Evolutionary conservation across 2,797 vertebrate genomes (phyloP).

Genomic region (Momotus momota): DNA sequence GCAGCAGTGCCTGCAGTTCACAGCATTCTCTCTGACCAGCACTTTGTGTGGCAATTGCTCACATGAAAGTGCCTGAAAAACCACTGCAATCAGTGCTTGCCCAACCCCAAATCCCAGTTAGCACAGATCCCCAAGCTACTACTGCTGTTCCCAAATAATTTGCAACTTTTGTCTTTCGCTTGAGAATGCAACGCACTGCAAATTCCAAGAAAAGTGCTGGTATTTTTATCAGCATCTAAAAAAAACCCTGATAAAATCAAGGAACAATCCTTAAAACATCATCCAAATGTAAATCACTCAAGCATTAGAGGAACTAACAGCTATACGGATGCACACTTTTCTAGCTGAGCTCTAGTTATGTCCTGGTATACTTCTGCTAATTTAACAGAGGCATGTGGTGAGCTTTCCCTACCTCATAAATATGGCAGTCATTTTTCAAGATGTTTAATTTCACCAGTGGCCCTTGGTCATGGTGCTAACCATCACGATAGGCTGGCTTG

Average conservation of each 20-base stretch:
- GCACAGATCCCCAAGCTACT: neutral
- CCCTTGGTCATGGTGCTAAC: neutral
- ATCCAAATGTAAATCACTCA: neutral
- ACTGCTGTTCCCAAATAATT: neutral
- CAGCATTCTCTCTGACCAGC: neutral
- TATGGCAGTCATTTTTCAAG: neutral
- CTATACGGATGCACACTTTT: neutral
- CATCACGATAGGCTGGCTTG: neutral
- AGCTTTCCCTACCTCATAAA: neutral
- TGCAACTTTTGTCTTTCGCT: neutral
- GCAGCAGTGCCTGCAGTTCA: neutral
- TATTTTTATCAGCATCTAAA: constrained; percentile 4
- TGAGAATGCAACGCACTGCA: neutral
- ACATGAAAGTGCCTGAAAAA: neutral
- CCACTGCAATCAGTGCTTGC: neutral
- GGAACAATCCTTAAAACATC: neutral
- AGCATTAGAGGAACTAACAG: neutral
- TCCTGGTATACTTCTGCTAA: neutral
- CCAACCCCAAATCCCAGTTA: neutral
- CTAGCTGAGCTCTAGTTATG: neutral
- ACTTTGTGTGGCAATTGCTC: neutral
- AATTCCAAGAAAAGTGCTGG: neutral
- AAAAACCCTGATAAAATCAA: neutral
- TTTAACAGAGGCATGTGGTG: neutral
- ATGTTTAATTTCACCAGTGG: neutral